Evolutionary conservation across 2,888 invertebrate species (phyloP).

Genomic region (Caenorhabditis sp.): DNA sequence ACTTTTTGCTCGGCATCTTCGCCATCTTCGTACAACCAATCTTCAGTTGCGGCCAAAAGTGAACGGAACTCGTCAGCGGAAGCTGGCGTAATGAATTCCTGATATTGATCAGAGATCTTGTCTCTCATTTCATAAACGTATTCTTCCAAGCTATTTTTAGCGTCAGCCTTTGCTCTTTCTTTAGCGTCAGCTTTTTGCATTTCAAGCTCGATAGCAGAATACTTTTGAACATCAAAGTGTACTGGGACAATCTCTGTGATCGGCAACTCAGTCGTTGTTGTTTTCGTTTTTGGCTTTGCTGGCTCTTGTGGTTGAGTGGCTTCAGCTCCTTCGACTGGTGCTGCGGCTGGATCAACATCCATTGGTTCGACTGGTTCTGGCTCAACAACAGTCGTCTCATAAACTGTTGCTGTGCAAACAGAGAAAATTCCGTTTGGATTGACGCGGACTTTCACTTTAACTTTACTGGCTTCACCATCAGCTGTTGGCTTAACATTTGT

Average conservation of each 20-base stretch:
- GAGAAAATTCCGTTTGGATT: conserved; percentile 91
- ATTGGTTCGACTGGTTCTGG: conserved; percentile 47
- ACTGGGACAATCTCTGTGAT: conserved; percentile 80
- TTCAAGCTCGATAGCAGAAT: conserved; percentile 81
- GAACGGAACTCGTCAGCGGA: conserved; percentile 70
- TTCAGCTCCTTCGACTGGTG: not conserved
- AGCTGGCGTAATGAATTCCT: conserved; percentile 80
- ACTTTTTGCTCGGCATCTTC: conserved; percentile 84
- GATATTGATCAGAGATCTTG: conserved; percentile 81
- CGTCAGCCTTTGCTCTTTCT: conserved; percentile 93
- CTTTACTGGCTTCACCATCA: conserved; percentile 86
- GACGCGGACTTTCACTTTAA: conserved; percentile 88
- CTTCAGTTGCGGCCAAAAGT: conserved; percentile 85
- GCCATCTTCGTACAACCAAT: conserved; percentile 96
- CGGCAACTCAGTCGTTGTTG: conserved; percentile 85
- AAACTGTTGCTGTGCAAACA: conserved; percentile 84
- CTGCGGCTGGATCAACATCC: conserved; percentile 37
- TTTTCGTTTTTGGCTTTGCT: conserved; percentile 80
- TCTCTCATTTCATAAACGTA: conserved; percentile 95
- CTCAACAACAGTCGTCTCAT: conserved; percentile 69
- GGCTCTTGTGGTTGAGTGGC: conserved; percentile 5
- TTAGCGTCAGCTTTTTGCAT: conserved; percentile 81
- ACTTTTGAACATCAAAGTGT: conserved; percentile 79
- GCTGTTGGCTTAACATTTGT: conserved; percentile 80
- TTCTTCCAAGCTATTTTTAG: conserved; percentile 95